Evolutionary conservation across 2,113 vertebrate species (phyloP).

Genomic region (Ardeotis arabs): DNA sequence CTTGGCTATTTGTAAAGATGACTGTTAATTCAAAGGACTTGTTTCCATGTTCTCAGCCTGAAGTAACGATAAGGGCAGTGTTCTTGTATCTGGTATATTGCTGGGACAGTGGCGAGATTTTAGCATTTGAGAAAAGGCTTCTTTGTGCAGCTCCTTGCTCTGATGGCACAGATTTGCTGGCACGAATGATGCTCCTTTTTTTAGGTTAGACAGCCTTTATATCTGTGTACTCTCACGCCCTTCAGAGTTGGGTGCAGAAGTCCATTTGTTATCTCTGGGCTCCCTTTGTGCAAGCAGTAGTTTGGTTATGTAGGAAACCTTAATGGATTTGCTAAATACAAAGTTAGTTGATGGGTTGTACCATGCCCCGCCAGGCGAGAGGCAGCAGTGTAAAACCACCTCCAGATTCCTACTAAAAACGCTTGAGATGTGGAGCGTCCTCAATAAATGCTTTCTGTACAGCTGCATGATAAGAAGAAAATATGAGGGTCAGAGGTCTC

Average conservation of each 20-base stretch:
- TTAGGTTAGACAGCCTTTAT: neutral
- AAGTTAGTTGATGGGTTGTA: neutral
- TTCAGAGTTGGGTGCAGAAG: neutral
- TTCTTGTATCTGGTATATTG: neutral
- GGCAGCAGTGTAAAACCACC: neutral
- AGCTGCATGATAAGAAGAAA: neutral
- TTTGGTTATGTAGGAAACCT: neutral
- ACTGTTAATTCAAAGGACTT: neutral
- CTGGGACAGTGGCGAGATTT: neutral
- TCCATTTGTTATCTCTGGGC: neutral
- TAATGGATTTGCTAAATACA: neutral
- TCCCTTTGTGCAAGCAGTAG: neutral
- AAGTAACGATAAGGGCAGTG: neutral
- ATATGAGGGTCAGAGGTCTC: neutral
- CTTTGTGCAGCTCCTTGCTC: neutral
- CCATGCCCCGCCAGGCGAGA: accelerated
- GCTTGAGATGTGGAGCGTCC: neutral
- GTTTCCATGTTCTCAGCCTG: neutral
- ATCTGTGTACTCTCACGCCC: neutral
- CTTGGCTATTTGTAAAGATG: neutral
- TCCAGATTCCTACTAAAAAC: neutral
- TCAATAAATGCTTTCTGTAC: neutral
- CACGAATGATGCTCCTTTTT: neutral
- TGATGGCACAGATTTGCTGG: neutral
- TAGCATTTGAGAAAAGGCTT: neutral